A percentile compares a stretch with the other conserved stretches of the same genome.
Conservation (phyloP, 2,797 vertebrate species). For the Chaetophractus vellerosus region DNA sequence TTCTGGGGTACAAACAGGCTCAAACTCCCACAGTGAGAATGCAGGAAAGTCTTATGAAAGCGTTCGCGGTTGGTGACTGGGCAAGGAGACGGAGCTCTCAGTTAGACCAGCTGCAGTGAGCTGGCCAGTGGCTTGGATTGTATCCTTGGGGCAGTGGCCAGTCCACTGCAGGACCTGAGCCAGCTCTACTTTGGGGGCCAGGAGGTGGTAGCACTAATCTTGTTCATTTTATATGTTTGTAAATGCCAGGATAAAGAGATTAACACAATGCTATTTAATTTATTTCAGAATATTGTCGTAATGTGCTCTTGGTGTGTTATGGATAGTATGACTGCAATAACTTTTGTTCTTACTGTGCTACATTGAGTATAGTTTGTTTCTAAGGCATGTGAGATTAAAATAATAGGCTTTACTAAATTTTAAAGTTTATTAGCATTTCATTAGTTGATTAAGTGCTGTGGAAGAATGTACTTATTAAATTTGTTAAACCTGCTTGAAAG, state of each 20-base stretch:
- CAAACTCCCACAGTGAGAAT: neutral
- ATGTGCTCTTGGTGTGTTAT: neutral
- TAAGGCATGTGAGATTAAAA: conserved; percentile 17
- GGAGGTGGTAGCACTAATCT: neutral
- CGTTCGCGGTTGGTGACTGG: conserved; percentile 31
- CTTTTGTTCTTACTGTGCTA: neutral
- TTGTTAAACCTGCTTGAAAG: conserved; percentile 20
- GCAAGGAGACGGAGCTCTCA: conserved; percentile 6
- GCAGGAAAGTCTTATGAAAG: conserved; percentile 64
- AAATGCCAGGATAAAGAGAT: neutral
- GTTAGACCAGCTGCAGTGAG: neutral
- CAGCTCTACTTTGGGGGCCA: neutral
- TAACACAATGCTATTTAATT: neutral
- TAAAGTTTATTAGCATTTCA: conserved; percentile 28
- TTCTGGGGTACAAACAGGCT: too few species aligned
- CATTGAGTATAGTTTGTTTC: conserved; percentile 22
- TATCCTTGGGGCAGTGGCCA: accelerated
- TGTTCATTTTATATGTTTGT: neutral
- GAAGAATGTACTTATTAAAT: conserved; percentile 4
- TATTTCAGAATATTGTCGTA: too few species aligned
- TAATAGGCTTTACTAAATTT: conserved; percentile 32
- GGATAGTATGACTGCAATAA: neutral
- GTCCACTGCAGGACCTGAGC: neutral
- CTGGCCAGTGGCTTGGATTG: neutral
- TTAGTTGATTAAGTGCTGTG: neutral